phyloP scores from a whole-genome alignment of 2,888 invertebrate species.

The Thecocarcelia acutangulata region DNA sequence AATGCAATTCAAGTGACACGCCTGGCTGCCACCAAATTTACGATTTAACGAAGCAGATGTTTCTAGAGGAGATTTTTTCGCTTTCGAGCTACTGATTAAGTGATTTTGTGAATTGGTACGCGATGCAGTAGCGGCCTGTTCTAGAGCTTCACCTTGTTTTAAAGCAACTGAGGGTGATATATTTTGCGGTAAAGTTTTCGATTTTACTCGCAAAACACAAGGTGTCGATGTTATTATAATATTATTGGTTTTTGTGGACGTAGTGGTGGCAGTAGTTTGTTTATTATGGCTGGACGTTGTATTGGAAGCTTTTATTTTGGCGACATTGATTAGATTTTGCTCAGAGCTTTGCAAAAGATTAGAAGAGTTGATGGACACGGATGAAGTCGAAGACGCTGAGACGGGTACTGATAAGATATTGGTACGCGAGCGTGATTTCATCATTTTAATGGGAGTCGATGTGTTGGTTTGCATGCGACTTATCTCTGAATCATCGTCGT shows the following conservation, averaged over 20 bases:
- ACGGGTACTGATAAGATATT: slow-evolving; percentile 83
- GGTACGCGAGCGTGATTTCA: slow-evolving; percentile 81
- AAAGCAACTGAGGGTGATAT: slow-evolving; percentile 80
- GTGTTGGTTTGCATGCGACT: slow-evolving; percentile 81
- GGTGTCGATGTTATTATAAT: slow-evolving; percentile 71
- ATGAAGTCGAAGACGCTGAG: slow-evolving; percentile 34
- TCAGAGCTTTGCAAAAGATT: slow-evolving; percentile 64
- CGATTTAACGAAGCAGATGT: slow-evolving; percentile 55
- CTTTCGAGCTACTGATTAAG: slow-evolving; percentile 15
- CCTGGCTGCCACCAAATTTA: slow-evolving; percentile 75
- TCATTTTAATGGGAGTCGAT: slow-evolving; percentile 81
- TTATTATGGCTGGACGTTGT: slow-evolving; percentile 58
- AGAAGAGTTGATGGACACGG: slow-evolving; percentile 49
- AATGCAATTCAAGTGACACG: slow-evolving; percentile 71
- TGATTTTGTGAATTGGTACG: not conserved
- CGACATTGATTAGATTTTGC: slow-evolving; percentile 74
- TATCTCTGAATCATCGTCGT: slow-evolving; percentile 82
- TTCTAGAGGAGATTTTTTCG: slow-evolving; percentile 60
- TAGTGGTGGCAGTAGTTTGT: slow-evolving; percentile 69
- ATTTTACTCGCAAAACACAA: slow-evolving; percentile 82
- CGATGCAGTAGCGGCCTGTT: slow-evolving; percentile 66
- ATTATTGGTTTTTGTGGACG: slow-evolving; percentile 26
- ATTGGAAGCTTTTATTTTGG: slow-evolving; percentile 64
- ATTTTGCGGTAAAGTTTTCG: slow-evolving; percentile 85
- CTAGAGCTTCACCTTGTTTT: slow-evolving; percentile 76